These are phyloP conservation scores for Sipha flava DNA, from an alignment of 1,140 invertebrate genomes.

Conservation along the genomic window DNA sequence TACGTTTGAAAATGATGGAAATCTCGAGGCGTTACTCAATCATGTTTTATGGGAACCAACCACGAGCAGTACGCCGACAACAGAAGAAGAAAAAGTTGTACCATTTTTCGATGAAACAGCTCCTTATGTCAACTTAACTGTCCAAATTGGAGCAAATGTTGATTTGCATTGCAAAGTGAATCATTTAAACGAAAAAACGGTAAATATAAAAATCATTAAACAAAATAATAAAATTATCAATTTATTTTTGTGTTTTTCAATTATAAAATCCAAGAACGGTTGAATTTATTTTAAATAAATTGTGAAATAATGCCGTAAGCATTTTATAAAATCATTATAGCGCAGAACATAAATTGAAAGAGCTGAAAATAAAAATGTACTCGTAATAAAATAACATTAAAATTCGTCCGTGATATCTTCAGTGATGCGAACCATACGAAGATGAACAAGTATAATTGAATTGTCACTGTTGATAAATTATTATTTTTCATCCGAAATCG, in stretches of 20 bases:
- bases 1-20: conserved; percentile 7
- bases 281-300: too few species aligned
- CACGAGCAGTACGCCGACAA: not conserved
- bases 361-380: too few species aligned
- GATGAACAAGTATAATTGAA: too few species aligned
- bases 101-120: conserved; percentile 56
- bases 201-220: not conserved
- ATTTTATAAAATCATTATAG: too few species aligned
- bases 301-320: too few species aligned
- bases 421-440: too few species aligned
- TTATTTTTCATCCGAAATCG: too few species aligned
- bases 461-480: too few species aligned
- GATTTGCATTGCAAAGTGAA: conserved; percentile 63
- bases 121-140: conserved; percentile 55
- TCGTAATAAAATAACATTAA: too few species aligned
- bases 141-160: conserved; percentile 56
- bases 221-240: not conserved
- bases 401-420: too few species aligned
- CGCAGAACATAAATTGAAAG: too few species aligned
- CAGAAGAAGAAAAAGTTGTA: conserved; percentile 40
- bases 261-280: not conserved
- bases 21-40: conserved; percentile 11
- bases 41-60: conserved; percentile 27
- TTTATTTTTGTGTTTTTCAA: not conserved
- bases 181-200: conserved; percentile 57